phyloP scores from a whole-genome alignment of 2,113 vertebrate genomes.

The Rhinichthys klamathensis region DNA sequence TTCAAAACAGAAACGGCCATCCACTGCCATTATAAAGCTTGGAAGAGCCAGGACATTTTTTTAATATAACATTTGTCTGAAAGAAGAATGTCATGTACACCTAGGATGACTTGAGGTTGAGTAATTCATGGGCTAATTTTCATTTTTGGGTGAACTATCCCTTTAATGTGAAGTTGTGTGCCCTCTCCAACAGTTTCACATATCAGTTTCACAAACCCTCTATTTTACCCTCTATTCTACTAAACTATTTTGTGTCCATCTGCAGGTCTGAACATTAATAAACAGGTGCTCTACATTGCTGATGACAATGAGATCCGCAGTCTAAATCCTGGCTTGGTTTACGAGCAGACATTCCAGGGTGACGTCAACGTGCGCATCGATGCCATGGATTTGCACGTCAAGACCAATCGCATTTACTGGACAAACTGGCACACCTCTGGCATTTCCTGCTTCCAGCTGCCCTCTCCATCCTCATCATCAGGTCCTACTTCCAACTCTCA shows the following conservation, averaged over 20 bases:
- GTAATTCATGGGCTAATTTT: too few relatives aligned
- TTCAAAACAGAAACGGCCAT: too few relatives aligned
- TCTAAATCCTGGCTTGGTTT: conserved; percentile 89
- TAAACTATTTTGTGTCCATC: neutral
- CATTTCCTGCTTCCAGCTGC: conserved; percentile 91
- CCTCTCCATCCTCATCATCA: conserved; percentile 67
- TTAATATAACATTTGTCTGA: too few relatives aligned
- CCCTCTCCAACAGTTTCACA: neutral
- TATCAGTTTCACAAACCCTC: too few relatives aligned
- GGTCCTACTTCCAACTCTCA: conserved; percentile 78
- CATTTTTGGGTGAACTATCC: too few relatives aligned
- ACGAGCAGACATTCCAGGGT: conserved; percentile 94
- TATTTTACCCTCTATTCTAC: too few relatives aligned
- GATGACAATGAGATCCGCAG: conserved; percentile 97
- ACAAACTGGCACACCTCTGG: conserved; percentile 97
- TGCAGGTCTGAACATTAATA: conserved; percentile 78
- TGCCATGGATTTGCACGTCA: conserved; percentile 93
- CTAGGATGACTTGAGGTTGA: too few relatives aligned
- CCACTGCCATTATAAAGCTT: too few relatives aligned
- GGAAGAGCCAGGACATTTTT: too few relatives aligned
- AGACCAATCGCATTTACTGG: conserved; percentile 95
- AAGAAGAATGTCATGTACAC: too few relatives aligned
- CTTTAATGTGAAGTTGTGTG: neutral
- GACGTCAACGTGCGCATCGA: conserved; percentile 92
- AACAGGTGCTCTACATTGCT: conserved; percentile 89